phyloP scores from a whole-genome alignment of 2,888 invertebrate genomes.

The Arctia plantaginis region DNA sequence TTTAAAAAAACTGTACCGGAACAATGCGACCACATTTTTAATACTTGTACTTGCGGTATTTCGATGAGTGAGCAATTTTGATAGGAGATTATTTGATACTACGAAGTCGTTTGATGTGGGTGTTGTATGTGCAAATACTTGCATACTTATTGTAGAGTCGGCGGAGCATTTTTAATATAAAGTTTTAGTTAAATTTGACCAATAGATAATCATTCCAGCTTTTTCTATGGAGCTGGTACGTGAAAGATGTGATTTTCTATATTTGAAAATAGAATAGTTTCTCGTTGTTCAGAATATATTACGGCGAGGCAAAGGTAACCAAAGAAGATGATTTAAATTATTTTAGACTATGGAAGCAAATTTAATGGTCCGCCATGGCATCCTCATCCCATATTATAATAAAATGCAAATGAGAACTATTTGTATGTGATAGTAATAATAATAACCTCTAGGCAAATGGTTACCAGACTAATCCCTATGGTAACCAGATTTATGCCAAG shows the following conservation, averaged over 20 bases:
- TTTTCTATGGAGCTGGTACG: neutral
- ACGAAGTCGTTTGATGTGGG: conserved; percentile 10
- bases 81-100: conserved; percentile 20
- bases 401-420: neutral
- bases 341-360: no score
- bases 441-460: no score
- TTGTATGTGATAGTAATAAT: no score
- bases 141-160: neutral
- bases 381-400: neutral
- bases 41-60: conserved; percentile 68
- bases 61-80: conserved; percentile 56
- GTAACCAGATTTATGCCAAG: no score
- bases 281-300: neutral
- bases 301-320: neutral
- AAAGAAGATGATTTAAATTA: neutral
- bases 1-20: conserved; percentile 42
- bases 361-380: no score
- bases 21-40: conserved; percentile 62
- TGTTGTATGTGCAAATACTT: conserved; percentile 11
- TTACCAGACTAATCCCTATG: no score
- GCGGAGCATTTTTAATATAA: neutral
- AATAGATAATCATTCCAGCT: neutral
- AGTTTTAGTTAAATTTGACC: neutral
- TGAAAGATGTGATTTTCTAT: neutral
- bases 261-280: neutral